phyloP scores from a whole-genome alignment of 2,888 invertebrate genomes.

The Zeuzera pyrina region DNA sequence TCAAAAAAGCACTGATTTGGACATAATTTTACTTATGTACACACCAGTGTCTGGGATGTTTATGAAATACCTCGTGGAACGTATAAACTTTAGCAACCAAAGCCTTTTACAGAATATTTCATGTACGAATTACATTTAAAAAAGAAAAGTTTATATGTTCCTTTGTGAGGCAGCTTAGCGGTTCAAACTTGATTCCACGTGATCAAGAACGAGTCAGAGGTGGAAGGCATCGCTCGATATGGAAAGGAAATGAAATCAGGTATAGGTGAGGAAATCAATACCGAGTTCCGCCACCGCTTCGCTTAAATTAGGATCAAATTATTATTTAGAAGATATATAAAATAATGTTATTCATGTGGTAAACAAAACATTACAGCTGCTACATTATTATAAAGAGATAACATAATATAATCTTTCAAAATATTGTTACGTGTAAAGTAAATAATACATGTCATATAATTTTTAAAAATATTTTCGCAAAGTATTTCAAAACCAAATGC shows the following conservation, averaged over 20 bases:
- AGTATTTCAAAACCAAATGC: conserved; percentile 18
- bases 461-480: conserved; percentile 15
- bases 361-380: conserved; percentile 19
- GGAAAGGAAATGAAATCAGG: conserved; percentile 57
- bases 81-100: conserved; percentile 25
- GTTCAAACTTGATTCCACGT: conserved; percentile 63
- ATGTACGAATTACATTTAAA: conserved; percentile 11
- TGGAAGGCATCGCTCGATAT: conserved; percentile 67
- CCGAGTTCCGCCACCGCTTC: conserved; percentile 63
- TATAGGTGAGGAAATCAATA: conserved; percentile 35
- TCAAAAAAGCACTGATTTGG: conserved; percentile 37
- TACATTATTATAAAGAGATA: too few species aligned
- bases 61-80: conserved; percentile 46
- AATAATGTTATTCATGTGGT: conserved; percentile 18
- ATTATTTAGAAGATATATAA: conserved; percentile 9
- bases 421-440: conserved; percentile 5
- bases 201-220: conserved; percentile 55
- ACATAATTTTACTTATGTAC: conserved; percentile 55
- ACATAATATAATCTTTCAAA: too few species aligned
- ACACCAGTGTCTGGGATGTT: conserved; percentile 35
- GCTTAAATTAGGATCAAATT: too few species aligned
- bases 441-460: conserved; percentile 14
- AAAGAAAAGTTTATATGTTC: conserved; percentile 34
- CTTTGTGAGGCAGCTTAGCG: conserved; percentile 64
- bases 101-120: conserved; percentile 6